Evolutionary conservation across 2,113 vertebrate genomes (phyloP).

Genomic region (Lophotis ruficrista): DNA sequence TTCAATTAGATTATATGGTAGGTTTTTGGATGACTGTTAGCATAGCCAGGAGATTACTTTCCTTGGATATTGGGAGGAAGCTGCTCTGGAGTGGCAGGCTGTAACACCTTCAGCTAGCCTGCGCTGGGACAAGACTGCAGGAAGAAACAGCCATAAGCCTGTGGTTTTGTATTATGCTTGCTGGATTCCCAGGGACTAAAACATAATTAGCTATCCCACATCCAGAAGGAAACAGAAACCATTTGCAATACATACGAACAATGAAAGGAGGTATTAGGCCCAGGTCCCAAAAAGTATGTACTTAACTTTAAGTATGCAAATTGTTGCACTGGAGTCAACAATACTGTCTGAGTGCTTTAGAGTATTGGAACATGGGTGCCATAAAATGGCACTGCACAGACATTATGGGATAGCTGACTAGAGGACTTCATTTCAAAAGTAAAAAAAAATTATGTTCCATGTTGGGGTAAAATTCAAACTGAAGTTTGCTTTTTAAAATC

Average conservation of each 20-base stretch:
- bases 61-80: slow-evolving; percentile 31
- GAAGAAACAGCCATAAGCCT: neutral
- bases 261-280: slow-evolving; percentile 42
- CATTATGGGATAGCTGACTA: neutral
- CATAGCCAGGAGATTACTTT: slow-evolving; percentile 71
- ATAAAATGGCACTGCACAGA: neutral
- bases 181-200: slow-evolving; percentile 44
- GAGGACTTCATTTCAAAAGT: slow-evolving; percentile 1
- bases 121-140: slow-evolving; percentile 1
- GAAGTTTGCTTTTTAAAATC: neutral
- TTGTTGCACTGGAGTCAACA: slow-evolving; percentile 30
- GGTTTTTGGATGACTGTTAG: slow-evolving; percentile 67
- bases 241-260: slow-evolving; percentile 31
- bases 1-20: slow-evolving; percentile 78
- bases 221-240: slow-evolving; percentile 37
- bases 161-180: slow-evolving; percentile 41
- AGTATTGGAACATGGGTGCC: neutral
- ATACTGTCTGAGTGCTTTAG: slow-evolving; percentile 6
- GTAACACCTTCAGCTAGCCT: neutral
- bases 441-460: neutral
- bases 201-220: slow-evolving; percentile 15
- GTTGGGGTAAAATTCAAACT: slow-evolving; percentile 10
- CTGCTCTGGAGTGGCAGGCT: slow-evolving; percentile 16
- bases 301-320: slow-evolving; percentile 30
- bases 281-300: slow-evolving; percentile 21